Base-by-base conservation (phyloP, 2,888 invertebrate genomes). In the Helicoverpa assulta region DNA sequence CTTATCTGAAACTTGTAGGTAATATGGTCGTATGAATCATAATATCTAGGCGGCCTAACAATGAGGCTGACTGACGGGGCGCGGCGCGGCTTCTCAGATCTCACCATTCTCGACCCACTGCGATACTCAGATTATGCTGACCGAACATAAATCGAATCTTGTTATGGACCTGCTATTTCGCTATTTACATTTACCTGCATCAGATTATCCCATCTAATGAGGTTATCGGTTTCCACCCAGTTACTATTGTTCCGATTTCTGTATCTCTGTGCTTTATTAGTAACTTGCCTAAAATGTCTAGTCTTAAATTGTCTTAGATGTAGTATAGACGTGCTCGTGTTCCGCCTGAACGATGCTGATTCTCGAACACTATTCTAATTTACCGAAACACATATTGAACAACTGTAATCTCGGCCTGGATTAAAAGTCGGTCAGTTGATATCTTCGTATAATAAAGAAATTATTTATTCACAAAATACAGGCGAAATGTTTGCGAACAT, bases 111-210 rank as follows among this genome's bases (percentile, higher is more conserved):
- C 92, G 91, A 89, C 89, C 89, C 84, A 89, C 89, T 89, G 85
- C 86, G 84, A 90, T 89, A 87, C 88, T 77, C 80, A 90, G 92
- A 93, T 93, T 89, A 80, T 82, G 91, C 91, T 92, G 89, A 89
- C 91, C 90, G 90, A 85, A 89, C 91, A 91, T 93, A 94, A 95
- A 93, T 94, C 92, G 91, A 90, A 89, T 90, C 91, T 92, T 88
- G 90, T 93, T 93, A 90, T 88, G 89, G 91, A 91, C 92, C 89
- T 91, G 93, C 89, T 89, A 88, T 91, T 93, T 90, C 88, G 84
- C 89, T 91, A 90, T 93, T 93, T 91, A 90, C 89, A 88, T 90
- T 90, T 89, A 90, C 88, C 84, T 88, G 86, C 86, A 88, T 88
- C 88, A 88, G 91, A 92, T 93, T 89, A 85, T 90, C 84, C 86